phyloP scores from a whole-genome alignment of 2,888 invertebrate species.

The Netelia fuscicornis region DNA sequence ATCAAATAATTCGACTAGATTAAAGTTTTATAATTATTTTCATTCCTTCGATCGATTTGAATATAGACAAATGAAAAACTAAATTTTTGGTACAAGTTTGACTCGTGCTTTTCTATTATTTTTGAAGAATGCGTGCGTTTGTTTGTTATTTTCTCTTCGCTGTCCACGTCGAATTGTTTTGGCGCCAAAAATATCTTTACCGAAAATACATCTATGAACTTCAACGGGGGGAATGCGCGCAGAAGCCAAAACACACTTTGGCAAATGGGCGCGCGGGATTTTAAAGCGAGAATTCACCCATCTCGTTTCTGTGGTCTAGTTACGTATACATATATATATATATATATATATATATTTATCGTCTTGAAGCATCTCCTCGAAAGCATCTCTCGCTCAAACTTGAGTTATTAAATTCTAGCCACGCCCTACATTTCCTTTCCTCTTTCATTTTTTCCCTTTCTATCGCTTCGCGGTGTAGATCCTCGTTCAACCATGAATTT shows the following conservation, averaged over 20 bases:
- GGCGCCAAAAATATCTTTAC: background rate
- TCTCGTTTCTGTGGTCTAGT: slow-evolving; percentile 47
- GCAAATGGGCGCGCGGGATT: slow-evolving; percentile 32
- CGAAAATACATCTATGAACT: background rate
- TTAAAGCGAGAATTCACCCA: slow-evolving; percentile 49
- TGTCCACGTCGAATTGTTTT: too few species aligned
- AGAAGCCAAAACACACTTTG: slow-evolving; percentile 47
- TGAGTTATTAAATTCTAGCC: slow-evolving; percentile 74
- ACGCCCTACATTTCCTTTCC: slow-evolving; percentile 16
- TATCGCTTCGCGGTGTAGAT: slow-evolving; percentile 14
- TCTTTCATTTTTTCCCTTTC: slow-evolving; percentile 37
- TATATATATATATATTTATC: slow-evolving; percentile 59
- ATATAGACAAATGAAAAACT: too few species aligned
- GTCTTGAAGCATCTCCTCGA: slow-evolving; percentile 61
- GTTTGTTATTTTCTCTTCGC: too few species aligned
- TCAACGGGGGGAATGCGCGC: background rate
- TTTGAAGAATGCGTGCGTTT: too few species aligned
- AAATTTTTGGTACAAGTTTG: too few species aligned
- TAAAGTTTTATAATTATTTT: too few species aligned
- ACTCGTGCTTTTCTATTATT: too few species aligned
- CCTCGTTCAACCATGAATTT: slow-evolving; percentile 9
- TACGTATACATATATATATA: background rate
- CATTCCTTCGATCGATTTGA: background rate
- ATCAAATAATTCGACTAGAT: too few species aligned
- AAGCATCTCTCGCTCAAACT: slow-evolving; percentile 65